A percentile compares a stretch with the other conserved stretches of the same genome.
Evolutionary conservation across 2,888 invertebrate species (phyloP).

Genomic region (Hirtodrosophila histrioides): DNA sequence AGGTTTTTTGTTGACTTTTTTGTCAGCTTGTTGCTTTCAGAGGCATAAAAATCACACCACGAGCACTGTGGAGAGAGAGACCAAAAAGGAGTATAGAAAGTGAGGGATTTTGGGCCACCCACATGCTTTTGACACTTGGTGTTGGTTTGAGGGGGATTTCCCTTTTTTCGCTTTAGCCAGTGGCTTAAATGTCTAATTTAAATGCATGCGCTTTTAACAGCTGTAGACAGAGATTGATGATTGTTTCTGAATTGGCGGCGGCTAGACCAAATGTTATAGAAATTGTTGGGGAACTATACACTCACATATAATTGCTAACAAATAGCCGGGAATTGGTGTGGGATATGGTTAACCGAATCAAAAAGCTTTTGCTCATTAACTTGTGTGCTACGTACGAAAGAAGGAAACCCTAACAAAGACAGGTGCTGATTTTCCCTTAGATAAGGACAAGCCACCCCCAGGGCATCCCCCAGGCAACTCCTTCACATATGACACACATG

Average conservation of each 20-base stretch:
- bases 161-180: slow-evolving; percentile 22
- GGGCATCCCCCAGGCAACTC: slow-evolving; percentile 40
- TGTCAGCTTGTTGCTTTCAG: slow-evolving; percentile 9
- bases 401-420: slow-evolving; percentile 18
- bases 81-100: background rate
- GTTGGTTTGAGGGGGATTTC: slow-evolving; percentile 30
- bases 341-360: background rate
- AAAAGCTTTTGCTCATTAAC: slow-evolving; percentile 51
- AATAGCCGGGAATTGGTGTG: slow-evolving; percentile 29
- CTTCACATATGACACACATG: slow-evolving; percentile 58
- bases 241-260: slow-evolving; percentile 65
- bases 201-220: slow-evolving; percentile 82
- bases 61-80: slow-evolving; percentile 4
- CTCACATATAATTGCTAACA: slow-evolving; percentile 65
- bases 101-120: slow-evolving; percentile 7
- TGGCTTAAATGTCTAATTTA: slow-evolving; percentile 83
- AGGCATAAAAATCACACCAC: slow-evolving; percentile 47
- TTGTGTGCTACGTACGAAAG: slow-evolving; percentile 5
- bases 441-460: slow-evolving; percentile 30
- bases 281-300: background rate
- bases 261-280: background rate
- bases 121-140: slow-evolving; percentile 51
- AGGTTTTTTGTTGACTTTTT: slow-evolving; percentile 20
- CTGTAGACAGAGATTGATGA: slow-evolving; percentile 82
- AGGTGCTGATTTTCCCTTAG: slow-evolving; percentile 71